Evolutionary conservation across 2,113 vertebrate genomes (phyloP).

Genomic region (Hemiprocne comata): DNA sequence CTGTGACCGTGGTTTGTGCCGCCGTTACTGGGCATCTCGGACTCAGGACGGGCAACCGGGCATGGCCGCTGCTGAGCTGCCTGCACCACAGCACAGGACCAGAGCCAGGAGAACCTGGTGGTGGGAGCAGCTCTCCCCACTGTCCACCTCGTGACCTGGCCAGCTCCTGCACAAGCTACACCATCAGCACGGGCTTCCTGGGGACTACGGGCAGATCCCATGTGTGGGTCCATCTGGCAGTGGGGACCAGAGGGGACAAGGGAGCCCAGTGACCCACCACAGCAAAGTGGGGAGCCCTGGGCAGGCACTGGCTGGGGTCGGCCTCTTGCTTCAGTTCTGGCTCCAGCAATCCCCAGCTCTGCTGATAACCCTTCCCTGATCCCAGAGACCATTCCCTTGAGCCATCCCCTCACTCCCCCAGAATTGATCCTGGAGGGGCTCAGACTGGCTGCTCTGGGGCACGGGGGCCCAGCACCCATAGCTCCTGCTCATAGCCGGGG

Average conservation of each 20-base stretch:
- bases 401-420: not conserved
- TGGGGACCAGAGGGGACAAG: rapidly evolving
- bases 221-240: not conserved
- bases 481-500: rapidly evolving
- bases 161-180: too few species aligned
- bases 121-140: not conserved
- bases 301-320: not conserved
- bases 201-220: too few species aligned
- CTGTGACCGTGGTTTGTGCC: not conserved
- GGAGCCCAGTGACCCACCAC: rapidly evolving
- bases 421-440: not conserved
- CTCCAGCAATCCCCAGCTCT: not conserved
- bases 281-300: rapidly evolving
- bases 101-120: not conserved
- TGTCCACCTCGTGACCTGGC: too few species aligned
- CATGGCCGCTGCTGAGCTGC: not conserved
- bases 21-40: not conserved
- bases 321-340: not conserved
- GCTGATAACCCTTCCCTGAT: too few species aligned
- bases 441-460: rapidly evolving
- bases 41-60: rapidly evolving
- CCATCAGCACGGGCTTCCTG: too few species aligned
- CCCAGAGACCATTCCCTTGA: not conserved
- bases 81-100: not conserved
- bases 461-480: not conserved